These are phyloP conservation scores for Nibea coibor DNA, from an alignment of 2,113 vertebrate genomes.

Conservation along the genomic window DNA sequence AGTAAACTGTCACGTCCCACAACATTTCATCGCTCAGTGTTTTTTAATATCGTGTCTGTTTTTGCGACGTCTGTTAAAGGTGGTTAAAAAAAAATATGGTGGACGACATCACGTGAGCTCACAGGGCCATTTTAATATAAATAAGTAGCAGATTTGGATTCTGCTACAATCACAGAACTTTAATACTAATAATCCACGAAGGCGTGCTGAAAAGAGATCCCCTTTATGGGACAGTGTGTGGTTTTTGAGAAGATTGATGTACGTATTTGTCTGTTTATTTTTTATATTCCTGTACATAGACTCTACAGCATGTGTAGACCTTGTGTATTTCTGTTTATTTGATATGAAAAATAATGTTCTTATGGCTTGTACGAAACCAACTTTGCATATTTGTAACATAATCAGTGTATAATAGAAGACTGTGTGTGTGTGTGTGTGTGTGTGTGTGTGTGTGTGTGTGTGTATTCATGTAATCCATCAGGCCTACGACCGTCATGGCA, in stretches of 20 bases:
- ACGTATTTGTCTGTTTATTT: slow-evolving; percentile 65
- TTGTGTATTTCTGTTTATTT: slow-evolving; percentile 74
- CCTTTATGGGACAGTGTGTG: slow-evolving; percentile 40
- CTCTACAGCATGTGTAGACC: slow-evolving; percentile 77
- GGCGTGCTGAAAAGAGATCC: slow-evolving; percentile 33
- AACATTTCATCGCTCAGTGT: not conserved
- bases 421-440: too few species aligned
- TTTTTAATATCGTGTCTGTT: slow-evolving; percentile 37
- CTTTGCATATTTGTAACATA: slow-evolving; percentile 79
- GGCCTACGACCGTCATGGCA: slow-evolving; percentile 73
- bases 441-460: slow-evolving; percentile 61
- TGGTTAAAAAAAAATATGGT: slow-evolving; percentile 9
- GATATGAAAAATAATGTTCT: slow-evolving; percentile 68
- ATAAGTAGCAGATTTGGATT: slow-evolving; percentile 37
- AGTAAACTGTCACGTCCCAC: not conserved
- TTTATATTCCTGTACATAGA: slow-evolving; percentile 73
- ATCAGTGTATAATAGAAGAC: slow-evolving; percentile 62
- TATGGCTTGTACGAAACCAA: slow-evolving; percentile 65
- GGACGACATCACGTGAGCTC: slow-evolving; percentile 4
- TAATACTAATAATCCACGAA: slow-evolving; percentile 26
- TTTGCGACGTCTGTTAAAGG: slow-evolving; percentile 10
- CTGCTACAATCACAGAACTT: slow-evolving; percentile 10
- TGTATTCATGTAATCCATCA: slow-evolving; percentile 52
- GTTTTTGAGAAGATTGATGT: slow-evolving; percentile 54
- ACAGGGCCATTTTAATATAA: not conserved